phyloP scores from a whole-genome alignment of 2,888 invertebrate genomes.

The Euclidia mi region DNA sequence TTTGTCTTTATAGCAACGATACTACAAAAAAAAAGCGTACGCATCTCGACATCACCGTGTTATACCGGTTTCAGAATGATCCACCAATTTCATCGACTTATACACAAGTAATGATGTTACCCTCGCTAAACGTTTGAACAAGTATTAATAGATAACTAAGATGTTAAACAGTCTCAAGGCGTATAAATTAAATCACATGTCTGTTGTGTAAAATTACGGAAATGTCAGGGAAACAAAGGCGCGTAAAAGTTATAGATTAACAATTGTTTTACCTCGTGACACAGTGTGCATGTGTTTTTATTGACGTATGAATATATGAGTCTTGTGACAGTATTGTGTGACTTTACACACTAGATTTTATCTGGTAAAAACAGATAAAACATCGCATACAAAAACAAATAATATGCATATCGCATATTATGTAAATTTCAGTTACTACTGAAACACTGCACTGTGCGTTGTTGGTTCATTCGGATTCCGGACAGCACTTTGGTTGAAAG shows the following conservation, averaged over 20 bases:
- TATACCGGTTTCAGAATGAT: slow-evolving; percentile 17
- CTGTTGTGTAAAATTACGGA: not conserved
- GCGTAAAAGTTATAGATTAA: slow-evolving; percentile 2
- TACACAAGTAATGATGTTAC: not conserved
- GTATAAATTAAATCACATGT: slow-evolving; percentile 1
- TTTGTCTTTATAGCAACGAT: too few species aligned
- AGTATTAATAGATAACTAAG: not conserved
- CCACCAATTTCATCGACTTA: not conserved
- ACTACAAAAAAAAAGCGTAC: slow-evolving; percentile 9
- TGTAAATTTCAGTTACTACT: too few species aligned
- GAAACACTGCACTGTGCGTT: too few species aligned
- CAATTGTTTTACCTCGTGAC: slow-evolving; percentile 7
- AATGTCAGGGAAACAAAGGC: slow-evolving; percentile 3
- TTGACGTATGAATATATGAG: slow-evolving; percentile 1
- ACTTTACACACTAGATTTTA: too few species aligned
- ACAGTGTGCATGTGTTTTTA: not conserved
- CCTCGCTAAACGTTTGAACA: not conserved
- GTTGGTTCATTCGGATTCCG: too few species aligned
- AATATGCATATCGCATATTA: too few species aligned
- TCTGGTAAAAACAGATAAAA: too few species aligned
- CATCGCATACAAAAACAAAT: too few species aligned
- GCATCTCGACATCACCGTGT: slow-evolving; percentile 16
- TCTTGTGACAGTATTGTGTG: not conserved
- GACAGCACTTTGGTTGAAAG: too few species aligned
- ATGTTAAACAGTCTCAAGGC: not conserved